Conservation (phyloP, 2,113 vertebrate genomes). For the Rhinopithecus roxellana region DNA sequence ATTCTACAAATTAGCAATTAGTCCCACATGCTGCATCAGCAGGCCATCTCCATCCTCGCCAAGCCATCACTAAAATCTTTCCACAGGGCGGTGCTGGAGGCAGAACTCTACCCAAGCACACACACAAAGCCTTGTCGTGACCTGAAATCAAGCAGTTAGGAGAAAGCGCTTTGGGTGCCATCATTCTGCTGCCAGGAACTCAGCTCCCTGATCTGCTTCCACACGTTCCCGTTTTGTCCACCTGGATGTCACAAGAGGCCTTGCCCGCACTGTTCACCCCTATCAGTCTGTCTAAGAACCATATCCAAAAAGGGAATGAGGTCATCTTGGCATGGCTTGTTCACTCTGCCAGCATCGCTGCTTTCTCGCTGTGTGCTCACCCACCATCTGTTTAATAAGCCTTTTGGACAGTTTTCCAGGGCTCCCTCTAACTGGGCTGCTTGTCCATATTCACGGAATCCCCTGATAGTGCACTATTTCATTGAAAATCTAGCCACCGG, state of each 20-base stretch:
- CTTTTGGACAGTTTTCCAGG: not conserved
- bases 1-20: not conserved
- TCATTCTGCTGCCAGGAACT: accelerated
- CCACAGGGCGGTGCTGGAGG: not conserved
- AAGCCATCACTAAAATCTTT: not conserved
- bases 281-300: not conserved
- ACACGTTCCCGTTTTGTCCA: accelerated
- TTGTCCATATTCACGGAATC: accelerated
- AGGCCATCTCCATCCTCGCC: not conserved
- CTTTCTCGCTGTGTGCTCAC: not conserved
- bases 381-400: not conserved
- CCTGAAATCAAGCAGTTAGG: not conserved
- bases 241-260: not conserved
- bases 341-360: not conserved
- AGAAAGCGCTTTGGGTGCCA: not conserved
- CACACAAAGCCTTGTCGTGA: not conserved
- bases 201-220: no score
- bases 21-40: not conserved
- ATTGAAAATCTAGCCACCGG: not conserved
- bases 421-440: not conserved
- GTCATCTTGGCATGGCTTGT: not conserved
- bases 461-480: not conserved
- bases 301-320: not conserved
- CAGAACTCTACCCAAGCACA: not conserved
- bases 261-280: not conserved